Evolutionary conservation across 2,888 invertebrate genomes (phyloP), one percentile per base, ranked within the genome.

Genomic region (Trichopoda pennipes): DNA sequence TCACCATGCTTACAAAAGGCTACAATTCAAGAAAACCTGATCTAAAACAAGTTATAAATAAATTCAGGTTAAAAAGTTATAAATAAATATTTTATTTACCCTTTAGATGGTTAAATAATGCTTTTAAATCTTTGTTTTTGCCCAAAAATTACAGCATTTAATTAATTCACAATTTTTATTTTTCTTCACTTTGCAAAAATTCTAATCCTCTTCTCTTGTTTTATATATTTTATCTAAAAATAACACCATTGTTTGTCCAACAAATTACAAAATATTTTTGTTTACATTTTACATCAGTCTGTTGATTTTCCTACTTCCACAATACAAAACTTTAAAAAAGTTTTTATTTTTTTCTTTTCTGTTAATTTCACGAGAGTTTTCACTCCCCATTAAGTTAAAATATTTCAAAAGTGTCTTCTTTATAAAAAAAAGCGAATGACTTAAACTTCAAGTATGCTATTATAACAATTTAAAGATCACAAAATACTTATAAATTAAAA

Each of bases 281-380:
- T 28, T 19, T 6, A 16, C 8, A 44, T 55, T 68, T 10, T 16
- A 4, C 16, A 44, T 12, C 38, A 12, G 38, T 38, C 2, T 14
- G 10, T 17, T 28, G 38, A 10, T 38, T 38, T 38, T 38, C 3
- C 38, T 12, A 38, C 38, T 47, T 32, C 3, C 6, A 14, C 44
- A 19, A 3, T 35, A n/a, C 47, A 73, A 44, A 63, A 70, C 6
- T 47, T 53, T 55, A 23, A 55, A 56, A 64, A 35, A 55, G 23
- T 66, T 66, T 47, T 56, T 38, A 2, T 38, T 38, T 10, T 38
- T 38, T 38, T 38, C 12, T 38, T 3, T 38, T 51, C 19, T 58
- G 49, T 44, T 56, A 49, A 38, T 66, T 66, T n/a, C 51, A 10
- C 42, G 17, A 47, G 21, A 7, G 35, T n/a, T 47, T 23, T 47